A percentile compares a stretch with the other conserved stretches of the same genome.
Conservation (phyloP, 2,888 invertebrate genomes). For the Doris montereyensis region DNA sequence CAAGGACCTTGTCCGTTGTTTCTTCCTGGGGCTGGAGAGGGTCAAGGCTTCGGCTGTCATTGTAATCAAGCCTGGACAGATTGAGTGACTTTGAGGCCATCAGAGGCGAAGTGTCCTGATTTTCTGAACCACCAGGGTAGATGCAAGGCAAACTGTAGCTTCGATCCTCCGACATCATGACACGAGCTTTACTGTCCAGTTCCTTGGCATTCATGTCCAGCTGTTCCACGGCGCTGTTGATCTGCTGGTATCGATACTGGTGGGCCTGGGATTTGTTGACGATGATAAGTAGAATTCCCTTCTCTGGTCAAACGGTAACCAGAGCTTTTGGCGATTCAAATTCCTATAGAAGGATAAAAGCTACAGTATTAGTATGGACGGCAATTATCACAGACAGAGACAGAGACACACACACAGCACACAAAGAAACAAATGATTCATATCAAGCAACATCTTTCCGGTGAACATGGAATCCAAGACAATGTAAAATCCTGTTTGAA, state of each 20-base stretch:
- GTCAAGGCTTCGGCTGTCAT: too few relatives aligned
- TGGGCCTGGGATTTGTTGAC: constrained; percentile 53
- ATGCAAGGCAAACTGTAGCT: constrained; percentile 48
- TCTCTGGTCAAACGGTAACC: constrained; percentile 78
- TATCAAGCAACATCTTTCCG: too few relatives aligned
- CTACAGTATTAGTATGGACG: too few relatives aligned
- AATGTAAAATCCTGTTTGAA: too few relatives aligned
- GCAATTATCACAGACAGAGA: too few relatives aligned
- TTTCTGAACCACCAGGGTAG: constrained; percentile 25
- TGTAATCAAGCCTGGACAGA: background rate
- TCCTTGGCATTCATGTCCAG: too few relatives aligned
- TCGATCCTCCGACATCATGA: constrained; percentile 43
- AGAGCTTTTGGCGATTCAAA: constrained; percentile 77
- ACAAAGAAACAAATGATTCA: too few relatives aligned
- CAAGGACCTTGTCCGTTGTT: too few relatives aligned
- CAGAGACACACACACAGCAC: too few relatives aligned
- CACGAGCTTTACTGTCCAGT: background rate
- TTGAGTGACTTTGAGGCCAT: background rate
- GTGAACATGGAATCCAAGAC: too few relatives aligned
- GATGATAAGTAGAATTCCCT: constrained; percentile 76
- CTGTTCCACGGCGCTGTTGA: too few relatives aligned
- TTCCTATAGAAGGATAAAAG: constrained; percentile 72
- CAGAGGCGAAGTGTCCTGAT: background rate
- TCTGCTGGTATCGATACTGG: constrained; percentile 49
- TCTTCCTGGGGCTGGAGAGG: too few relatives aligned